Base-by-base conservation (phyloP, 1,140 invertebrate genomes). In the Heliothis virescens region DNA sequence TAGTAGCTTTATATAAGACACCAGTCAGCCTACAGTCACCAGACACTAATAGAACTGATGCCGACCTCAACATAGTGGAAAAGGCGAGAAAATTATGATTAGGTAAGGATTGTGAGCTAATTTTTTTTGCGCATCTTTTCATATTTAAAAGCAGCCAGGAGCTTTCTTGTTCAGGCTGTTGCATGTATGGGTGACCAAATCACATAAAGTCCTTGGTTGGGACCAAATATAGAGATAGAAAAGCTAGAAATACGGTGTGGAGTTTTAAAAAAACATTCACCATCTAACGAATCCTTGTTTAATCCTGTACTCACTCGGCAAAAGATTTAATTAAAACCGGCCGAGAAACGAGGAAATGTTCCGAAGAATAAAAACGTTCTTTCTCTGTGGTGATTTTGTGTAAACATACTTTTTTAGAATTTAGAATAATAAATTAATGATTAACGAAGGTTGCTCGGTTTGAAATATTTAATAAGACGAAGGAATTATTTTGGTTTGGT, bases 311-410 rank as follows among this genome's bases (percentile, higher is more conserved):
- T 59, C 16, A 3, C 18, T 21, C 18, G 57, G 57, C 13, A 26
- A 21, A 59, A 59, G 57, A 59, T 59, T 59, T 59, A 59, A 59
- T 59, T 59, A 59, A 59, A 21, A 21, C 57, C 34, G 5, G 4
- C 34, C 34, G 34, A 41, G 34, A 21, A 59, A 59, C 18, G 57
- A 26, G 57, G 57, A 57, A 59, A 26, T 26, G 57, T 59, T 59
- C 10, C 18, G 21, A 59, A 4, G 57, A 59, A 59, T 21, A 10
- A 59, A 59, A 59, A 59, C 57, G 57, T 26, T 59, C 10, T 59
- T 57, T 18, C n/a, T 59, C 26, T 59, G 34, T 41, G 34, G 34
- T 59, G 57, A 12, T 59, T 59, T 59, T 26, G 18, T 10, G 15
- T 63, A 15, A 41, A 69, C 48, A 69, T n/a, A 13, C 47, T 48